phyloP scores from a whole-genome alignment of 2,797 vertebrate species.

The Halcyon leucocephala region DNA sequence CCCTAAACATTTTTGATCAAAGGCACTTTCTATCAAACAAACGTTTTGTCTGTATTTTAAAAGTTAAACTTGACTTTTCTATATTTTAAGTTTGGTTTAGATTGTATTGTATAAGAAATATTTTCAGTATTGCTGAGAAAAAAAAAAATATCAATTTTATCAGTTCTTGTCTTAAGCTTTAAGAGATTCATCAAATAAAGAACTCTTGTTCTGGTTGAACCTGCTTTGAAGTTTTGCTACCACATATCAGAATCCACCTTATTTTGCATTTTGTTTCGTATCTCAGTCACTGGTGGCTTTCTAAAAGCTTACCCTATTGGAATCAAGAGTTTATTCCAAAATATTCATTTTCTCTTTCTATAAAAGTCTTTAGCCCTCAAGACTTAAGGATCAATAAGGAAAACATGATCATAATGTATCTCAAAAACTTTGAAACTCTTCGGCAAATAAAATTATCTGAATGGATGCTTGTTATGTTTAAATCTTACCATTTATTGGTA shows the following conservation, averaged over 20 bases:
- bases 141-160: neutral
- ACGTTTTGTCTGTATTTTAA: constrained; percentile 35
- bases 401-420: neutral
- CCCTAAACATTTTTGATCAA: constrained; percentile 68
- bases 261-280: neutral
- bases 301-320: neutral
- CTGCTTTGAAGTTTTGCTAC: neutral
- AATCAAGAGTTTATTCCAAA: neutral
- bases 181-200: neutral
- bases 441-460: neutral
- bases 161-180: neutral
- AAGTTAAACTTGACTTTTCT: neutral
- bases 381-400: neutral
- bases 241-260: neutral
- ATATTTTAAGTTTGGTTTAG: neutral
- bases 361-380: neutral
- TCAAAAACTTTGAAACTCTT: neutral
- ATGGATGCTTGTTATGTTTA: neutral
- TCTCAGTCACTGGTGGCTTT: neutral
- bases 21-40: constrained; percentile 55
- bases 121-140: neutral
- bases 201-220: neutral
- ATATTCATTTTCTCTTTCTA: neutral
- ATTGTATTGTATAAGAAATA: neutral
- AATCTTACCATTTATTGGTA: neutral